Conservation (phyloP, 2,888 invertebrate species). For the Cabera pusaria region DNA sequence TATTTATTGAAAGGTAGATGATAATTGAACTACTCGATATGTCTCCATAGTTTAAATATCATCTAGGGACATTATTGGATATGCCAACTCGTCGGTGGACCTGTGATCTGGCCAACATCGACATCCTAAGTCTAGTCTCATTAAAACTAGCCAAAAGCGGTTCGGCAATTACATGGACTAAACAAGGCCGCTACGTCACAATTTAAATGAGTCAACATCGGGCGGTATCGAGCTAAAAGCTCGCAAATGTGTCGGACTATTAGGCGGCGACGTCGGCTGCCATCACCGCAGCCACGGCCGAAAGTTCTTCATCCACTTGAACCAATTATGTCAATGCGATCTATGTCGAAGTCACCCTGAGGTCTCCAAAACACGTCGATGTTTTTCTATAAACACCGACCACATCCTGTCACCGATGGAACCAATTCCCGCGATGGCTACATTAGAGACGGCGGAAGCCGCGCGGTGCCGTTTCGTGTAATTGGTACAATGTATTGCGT, state of each 20-base stretch:
- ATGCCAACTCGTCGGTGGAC: too few relatives aligned
- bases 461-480: slow-evolving; percentile 5
- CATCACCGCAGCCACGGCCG: background rate
- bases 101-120: too few relatives aligned
- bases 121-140: too few relatives aligned
- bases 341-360: slow-evolving; percentile 6
- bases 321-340: slow-evolving; percentile 11
- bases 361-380: slow-evolving; percentile 2
- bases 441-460: slow-evolving; percentile 16
- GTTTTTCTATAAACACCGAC: slow-evolving; percentile 6
- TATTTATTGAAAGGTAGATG: too few relatives aligned
- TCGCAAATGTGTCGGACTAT: too few relatives aligned
- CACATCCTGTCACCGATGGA: slow-evolving; percentile 15
- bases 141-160: too few relatives aligned
- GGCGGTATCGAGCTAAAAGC: too few relatives aligned
- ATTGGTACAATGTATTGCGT: slow-evolving; percentile 15
- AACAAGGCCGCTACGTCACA: too few relatives aligned
- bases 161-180: too few relatives aligned
- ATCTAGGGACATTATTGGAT: too few relatives aligned
- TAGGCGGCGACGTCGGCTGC: slow-evolving; percentile 4
- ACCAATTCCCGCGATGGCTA: slow-evolving; percentile 9
- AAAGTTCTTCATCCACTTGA: slow-evolving; percentile 4
- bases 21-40: too few relatives aligned
- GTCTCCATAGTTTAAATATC: too few relatives aligned
- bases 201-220: slow-evolving; percentile 3